phyloP scores from a whole-genome alignment of 2,888 invertebrate genomes.

The Cheilosia vulpina region DNA sequence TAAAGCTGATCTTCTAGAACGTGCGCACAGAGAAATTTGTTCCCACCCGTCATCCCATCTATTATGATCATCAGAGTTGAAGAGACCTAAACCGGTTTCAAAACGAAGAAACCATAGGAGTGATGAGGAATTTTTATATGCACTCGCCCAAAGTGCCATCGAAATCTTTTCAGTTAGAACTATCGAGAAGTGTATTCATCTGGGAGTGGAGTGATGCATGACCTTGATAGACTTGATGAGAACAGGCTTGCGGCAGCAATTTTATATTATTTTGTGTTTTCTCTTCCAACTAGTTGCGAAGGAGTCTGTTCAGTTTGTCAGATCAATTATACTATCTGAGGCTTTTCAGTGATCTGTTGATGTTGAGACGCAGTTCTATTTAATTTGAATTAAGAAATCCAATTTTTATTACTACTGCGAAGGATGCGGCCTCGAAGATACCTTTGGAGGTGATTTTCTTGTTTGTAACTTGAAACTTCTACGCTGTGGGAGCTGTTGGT shows the following conservation, averaged over 20 bases:
- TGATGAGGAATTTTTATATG: not conserved
- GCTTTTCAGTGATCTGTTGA: not conserved
- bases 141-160: not conserved
- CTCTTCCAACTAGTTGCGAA: not conserved
- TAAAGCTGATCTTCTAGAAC: not conserved
- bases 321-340: not conserved
- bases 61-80: not conserved
- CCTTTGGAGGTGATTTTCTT: too few species aligned
- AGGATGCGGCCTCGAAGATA: too few species aligned
- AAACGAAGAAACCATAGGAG: not conserved
- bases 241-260: conserved; percentile 2
- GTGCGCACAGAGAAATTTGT: not conserved
- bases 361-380: too few species aligned
- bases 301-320: not conserved
- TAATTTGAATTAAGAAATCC: too few species aligned
- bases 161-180: conserved; percentile 6
- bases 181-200: not conserved
- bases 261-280: not conserved
- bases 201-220: not conserved
- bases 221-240: conserved; percentile 15
- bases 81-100: conserved; percentile 13
- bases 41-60: not conserved
- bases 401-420: too few species aligned
- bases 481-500: too few species aligned
- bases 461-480: too few species aligned